Base-by-base conservation (phyloP, 2,113 vertebrate genomes). In the Donacobius atricapilla region DNA sequence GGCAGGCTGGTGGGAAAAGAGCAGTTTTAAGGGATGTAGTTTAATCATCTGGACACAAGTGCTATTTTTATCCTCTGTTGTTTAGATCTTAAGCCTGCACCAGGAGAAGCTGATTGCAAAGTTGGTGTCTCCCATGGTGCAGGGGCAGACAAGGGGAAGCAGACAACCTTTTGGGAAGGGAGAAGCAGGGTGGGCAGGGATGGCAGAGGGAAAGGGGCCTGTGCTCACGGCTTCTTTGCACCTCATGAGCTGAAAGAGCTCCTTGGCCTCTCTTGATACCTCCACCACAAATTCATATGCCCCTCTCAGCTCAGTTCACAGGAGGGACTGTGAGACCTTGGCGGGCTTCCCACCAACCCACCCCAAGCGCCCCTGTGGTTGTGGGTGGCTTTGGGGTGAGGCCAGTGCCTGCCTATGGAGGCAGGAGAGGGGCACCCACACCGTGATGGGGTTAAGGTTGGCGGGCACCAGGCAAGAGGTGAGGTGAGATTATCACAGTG, bases 261-360 rank as follows among this genome's bases (percentile, higher is more conserved):
- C 0, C 0, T 19, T 37, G 64, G 16, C 28, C 2, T 40, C 58
- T 35, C 47, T 2, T 2, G 1, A 40, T 1, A 1, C 17, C 11
- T 61, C 33, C 51, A 45, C 20, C n/a, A 6, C 0, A 2, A 64
- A 51, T 33, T 63, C 3, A 4, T 9, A 2, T 0, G 0, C 10
- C 3, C 3, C 33, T 25, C 24, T 47, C 2, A 28, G 28, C 17
- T 28, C 4, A 5, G 25, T 22, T 37, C 28, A 23, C 28, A 12
- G n/a, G 37, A n/a, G 0, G 4, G 13, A 53, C 21, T 31, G n/a
- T 17, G 48, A 51, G 9, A 18, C 5, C 6, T 4, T 10, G 7
- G 7, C 13, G 19, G 9, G 3, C 13, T 28, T 82, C 28, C 25
- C 6, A 2, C 13, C 20, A n/a, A 9, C 11, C 6, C 6, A 12